phyloP scores from a whole-genome alignment of 1,140 invertebrate species.

The Drosophila mayri region DNA sequence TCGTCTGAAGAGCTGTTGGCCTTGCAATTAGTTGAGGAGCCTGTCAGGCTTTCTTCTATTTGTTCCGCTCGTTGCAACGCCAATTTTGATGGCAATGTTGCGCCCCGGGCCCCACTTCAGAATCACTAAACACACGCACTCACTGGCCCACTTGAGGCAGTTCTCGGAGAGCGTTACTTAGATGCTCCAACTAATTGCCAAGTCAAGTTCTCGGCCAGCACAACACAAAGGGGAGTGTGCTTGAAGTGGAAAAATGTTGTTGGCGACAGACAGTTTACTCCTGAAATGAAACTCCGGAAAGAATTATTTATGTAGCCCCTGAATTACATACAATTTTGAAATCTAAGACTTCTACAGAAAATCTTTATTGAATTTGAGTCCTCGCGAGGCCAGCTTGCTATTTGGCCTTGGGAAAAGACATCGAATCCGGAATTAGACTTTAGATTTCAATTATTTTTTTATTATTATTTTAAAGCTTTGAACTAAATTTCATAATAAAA shows the following conservation, averaged over 20 bases:
- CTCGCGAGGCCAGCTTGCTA: too few species aligned
- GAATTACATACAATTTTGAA: background rate
- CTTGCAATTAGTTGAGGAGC: slow-evolving; percentile 74
- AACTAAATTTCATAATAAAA: too few species aligned
- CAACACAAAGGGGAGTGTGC: background rate
- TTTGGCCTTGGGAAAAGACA: too few species aligned
- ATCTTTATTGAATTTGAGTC: too few species aligned
- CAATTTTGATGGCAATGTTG: slow-evolving; percentile 46
- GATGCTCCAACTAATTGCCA: slow-evolving; percentile 59
- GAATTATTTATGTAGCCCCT: background rate
- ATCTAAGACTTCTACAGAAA: too few species aligned
- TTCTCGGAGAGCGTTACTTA: slow-evolving; percentile 40
- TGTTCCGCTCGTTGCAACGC: slow-evolving; percentile 32
- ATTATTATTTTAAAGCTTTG: too few species aligned
- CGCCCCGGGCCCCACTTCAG: slow-evolving; percentile 38
- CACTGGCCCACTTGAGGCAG: slow-evolving; percentile 43
- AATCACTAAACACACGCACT: slow-evolving; percentile 40
- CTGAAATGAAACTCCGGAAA: background rate
- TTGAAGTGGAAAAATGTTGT: background rate
- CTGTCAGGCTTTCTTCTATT: slow-evolving; percentile 48
- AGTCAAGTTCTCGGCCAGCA: slow-evolving; percentile 32
- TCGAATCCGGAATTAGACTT: too few species aligned
- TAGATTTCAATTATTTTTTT: too few species aligned
- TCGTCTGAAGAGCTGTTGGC: slow-evolving; percentile 69
- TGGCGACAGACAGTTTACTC: background rate